Evolutionary conservation across 1,140 invertebrate species (phyloP).

Genomic region (Limonius californicus): DNA sequence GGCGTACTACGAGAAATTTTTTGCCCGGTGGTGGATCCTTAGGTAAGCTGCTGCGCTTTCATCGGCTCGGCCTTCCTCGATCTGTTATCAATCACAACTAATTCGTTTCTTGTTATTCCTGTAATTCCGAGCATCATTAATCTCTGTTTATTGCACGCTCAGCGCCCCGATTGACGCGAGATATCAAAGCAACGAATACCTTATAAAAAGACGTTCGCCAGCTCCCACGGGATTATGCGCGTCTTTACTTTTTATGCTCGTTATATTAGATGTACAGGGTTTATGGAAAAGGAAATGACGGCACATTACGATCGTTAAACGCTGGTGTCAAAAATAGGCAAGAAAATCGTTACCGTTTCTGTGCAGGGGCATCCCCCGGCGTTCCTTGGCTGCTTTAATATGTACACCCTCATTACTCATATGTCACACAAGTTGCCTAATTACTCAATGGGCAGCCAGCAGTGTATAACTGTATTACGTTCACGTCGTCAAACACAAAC

Average conservation of each 20-base stretch:
- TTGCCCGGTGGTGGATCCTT: too few species aligned
- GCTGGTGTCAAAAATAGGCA: neutral
- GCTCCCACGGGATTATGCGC: neutral
- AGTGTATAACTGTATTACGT: too few species aligned
- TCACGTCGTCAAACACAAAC: too few species aligned
- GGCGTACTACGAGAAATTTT: too few species aligned
- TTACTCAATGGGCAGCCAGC: neutral
- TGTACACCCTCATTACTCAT: neutral
- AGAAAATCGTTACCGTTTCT: neutral
- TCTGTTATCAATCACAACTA: conserved; percentile 3
- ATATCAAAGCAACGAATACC: conserved; percentile 9
- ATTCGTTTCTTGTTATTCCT: conserved; percentile 6
- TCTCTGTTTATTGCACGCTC: conserved; percentile 9
- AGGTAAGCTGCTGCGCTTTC: too few species aligned
- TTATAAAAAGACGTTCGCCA: conserved; percentile 8
- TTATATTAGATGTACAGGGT: conserved; percentile 8
- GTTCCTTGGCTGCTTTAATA: neutral
- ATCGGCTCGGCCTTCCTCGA: too few species aligned
- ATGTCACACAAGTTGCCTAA: neutral
- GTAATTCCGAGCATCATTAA: conserved; percentile 5
- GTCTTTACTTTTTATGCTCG: conserved; percentile 6
- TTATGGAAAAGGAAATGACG: conserved; percentile 6
- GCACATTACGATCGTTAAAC: conserved; percentile 6
- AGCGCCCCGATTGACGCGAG: conserved; percentile 4
- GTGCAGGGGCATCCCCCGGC: neutral